Evolutionary conservation across 2,797 vertebrate species (phyloP), one percentile per base, ranked within the genome.

Genomic region (Scomberomorus guttatus): DNA sequence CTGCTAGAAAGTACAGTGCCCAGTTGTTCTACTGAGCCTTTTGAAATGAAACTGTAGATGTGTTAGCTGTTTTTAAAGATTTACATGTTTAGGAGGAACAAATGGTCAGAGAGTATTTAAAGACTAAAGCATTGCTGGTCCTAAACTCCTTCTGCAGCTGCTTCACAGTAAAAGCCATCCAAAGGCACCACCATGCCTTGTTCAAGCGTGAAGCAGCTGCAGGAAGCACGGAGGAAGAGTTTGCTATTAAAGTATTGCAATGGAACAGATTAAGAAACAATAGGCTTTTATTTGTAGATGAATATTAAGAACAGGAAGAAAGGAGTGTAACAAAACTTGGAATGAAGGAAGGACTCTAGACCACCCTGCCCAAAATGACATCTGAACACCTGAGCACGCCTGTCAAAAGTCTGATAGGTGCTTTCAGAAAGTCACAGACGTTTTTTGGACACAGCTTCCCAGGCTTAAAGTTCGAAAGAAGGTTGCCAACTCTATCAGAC

Each of bases 201-300:
- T 60, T 64, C 14, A 50, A 22, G 18, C 4, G 3, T 27, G n/a
- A 52, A 73, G 65, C 72, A 55, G 24, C 70, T 72, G 67, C 69
- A 66, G 34, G 62, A 75, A 51, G 24, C 18, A 24, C 63, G 22
- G 52, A 68, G n/a, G 46, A 52, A 50, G 65, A 4, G 18, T 74
- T 59, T 80, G 39, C 44, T 77, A 67, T 70, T 56, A 62, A 80
- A 78, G 52, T 27, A 25, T 20, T 14, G 54, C 6, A 52, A 52
- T 27, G 42, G 39, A 44, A 39, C 34, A 27, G 32, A 32, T 29
- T 58, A 50, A 59, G n/a, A 34, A 64, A 68, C 11, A 64, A 10
- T 48, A 17, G 37, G 24, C 52, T 50, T 72, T 17, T 42, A 55
- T 56, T 54, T 51, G 29, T 78, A 14, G 14, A 46, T 51, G 39